Evolutionary conservation across 2,888 invertebrate species (phyloP).

Genomic region (Polymixis flavicincta): DNA sequence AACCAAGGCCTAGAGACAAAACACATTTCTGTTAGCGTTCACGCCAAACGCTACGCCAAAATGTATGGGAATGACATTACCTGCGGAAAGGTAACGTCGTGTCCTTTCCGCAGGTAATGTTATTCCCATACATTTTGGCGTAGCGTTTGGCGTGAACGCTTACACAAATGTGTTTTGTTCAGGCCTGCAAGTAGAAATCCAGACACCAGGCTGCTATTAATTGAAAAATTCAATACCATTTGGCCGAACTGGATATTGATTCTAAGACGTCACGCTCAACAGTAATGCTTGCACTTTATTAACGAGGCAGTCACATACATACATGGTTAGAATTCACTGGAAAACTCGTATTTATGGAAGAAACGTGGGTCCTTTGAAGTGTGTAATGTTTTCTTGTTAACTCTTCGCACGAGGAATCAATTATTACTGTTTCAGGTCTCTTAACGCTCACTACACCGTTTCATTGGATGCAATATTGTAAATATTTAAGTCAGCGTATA

Average conservation of each 20-base stretch:
- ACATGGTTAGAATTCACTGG: neutral
- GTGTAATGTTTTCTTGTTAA: conserved; percentile 7
- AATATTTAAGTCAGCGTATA: neutral
- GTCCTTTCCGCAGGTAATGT: too few relatives aligned
- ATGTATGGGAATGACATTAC: too few relatives aligned
- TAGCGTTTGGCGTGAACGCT: too few relatives aligned
- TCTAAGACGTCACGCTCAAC: neutral
- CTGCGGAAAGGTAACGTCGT: too few relatives aligned
- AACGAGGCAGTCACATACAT: neutral
- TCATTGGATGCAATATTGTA: neutral
- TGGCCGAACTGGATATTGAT: neutral
- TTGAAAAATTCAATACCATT: neutral
- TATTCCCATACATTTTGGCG: too few relatives aligned
- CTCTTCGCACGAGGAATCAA: neutral
- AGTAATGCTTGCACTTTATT: neutral
- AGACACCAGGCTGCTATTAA: neutral
- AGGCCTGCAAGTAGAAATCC: too few relatives aligned
- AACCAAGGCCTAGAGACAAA: too few relatives aligned
- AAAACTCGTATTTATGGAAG: neutral
- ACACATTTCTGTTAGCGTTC: too few relatives aligned
- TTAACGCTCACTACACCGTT: neutral
- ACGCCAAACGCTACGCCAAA: too few relatives aligned
- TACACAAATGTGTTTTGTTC: too few relatives aligned
- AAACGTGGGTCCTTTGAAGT: neutral
- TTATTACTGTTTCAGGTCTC: neutral